Evolutionary conservation across 1,140 invertebrate species (phyloP).

Genomic region (Drosophila lacertosa): DNA sequence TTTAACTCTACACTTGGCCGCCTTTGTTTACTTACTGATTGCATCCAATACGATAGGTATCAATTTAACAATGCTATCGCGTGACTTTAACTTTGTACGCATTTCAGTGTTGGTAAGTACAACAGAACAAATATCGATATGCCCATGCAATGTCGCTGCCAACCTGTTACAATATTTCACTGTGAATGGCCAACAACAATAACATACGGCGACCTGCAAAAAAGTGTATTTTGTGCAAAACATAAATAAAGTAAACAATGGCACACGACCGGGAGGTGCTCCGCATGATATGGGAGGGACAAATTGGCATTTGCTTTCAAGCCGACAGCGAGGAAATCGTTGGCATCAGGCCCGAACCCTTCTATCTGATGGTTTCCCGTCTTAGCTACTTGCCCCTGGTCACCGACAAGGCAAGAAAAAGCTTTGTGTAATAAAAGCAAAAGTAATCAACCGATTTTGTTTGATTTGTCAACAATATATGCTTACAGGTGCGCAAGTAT

Average conservation of each 20-base stretch:
- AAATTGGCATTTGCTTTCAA: slow-evolving; percentile 95
- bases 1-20: background rate
- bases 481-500: slow-evolving; percentile 92
- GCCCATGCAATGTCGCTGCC: background rate
- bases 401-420: slow-evolving; percentile 92
- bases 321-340: slow-evolving; percentile 94
- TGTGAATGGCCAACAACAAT: slow-evolving; percentile 48
- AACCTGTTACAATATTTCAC: slow-evolving; percentile 10
- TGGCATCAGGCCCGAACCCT: slow-evolving; percentile 95
- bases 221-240: slow-evolving; percentile 28
- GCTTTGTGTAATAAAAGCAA: background rate
- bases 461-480: too few relatives aligned
- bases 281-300: slow-evolving; percentile 97
- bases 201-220: slow-evolving; percentile 30
- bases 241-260: slow-evolving; percentile 87
- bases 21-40: background rate
- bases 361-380: slow-evolving; percentile 97
- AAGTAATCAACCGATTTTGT: background rate
- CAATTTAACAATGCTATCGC: background rate
- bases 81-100: too few relatives aligned
- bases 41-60: background rate
- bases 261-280: slow-evolving; percentile 96
- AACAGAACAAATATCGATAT: slow-evolving; percentile 10
- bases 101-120: background rate
- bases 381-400: slow-evolving; percentile 98